phyloP scores from a whole-genome alignment of 37 sponge, comb jelly and placozoan species.

The Geodia barretti region DNA sequence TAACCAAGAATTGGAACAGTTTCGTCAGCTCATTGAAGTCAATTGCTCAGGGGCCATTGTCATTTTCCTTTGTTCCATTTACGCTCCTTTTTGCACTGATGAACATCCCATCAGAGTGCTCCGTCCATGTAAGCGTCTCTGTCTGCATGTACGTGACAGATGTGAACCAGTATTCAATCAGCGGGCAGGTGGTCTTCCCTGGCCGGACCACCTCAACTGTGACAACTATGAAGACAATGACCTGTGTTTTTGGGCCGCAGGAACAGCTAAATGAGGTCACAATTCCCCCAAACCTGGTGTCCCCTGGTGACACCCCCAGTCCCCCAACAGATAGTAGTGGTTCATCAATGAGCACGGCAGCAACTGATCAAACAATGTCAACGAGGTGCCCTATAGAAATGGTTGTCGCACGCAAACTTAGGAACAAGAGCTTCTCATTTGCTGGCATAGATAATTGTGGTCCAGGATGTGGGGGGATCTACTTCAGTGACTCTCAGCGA shows the following conservation, averaged over 20 bases:
- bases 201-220: slow-evolving; percentile 73
- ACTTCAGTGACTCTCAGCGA: slow-evolving; percentile 39
- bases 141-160: slow-evolving; percentile 45
- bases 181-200: not conserved
- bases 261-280: not conserved
- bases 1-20: slow-evolving; percentile 44
- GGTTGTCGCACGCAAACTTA: not conserved
- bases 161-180: slow-evolving; percentile 36
- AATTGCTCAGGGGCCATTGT: slow-evolving; percentile 74
- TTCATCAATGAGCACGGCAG: not conserved
- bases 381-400: slow-evolving; percentile 3
- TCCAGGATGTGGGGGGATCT: slow-evolving; percentile 47
- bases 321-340: not conserved
- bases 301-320: not conserved
- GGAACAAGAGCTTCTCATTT: slow-evolving; percentile 37
- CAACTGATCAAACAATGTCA: not conserved
- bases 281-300: not conserved
- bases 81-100: slow-evolving; percentile 59
- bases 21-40: slow-evolving; percentile 19
- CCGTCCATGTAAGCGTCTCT: slow-evolving; percentile 60
- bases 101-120: not conserved
- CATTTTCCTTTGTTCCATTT: slow-evolving; percentile 70
- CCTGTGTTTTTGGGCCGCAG: not conserved
- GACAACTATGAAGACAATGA: slow-evolving; percentile 14
- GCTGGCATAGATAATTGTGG: slow-evolving; percentile 51